These are phyloP conservation scores for Sceliomorpha sp. DNA, from an alignment of 2,888 invertebrate genomes.

Conservation along the genomic window DNA sequence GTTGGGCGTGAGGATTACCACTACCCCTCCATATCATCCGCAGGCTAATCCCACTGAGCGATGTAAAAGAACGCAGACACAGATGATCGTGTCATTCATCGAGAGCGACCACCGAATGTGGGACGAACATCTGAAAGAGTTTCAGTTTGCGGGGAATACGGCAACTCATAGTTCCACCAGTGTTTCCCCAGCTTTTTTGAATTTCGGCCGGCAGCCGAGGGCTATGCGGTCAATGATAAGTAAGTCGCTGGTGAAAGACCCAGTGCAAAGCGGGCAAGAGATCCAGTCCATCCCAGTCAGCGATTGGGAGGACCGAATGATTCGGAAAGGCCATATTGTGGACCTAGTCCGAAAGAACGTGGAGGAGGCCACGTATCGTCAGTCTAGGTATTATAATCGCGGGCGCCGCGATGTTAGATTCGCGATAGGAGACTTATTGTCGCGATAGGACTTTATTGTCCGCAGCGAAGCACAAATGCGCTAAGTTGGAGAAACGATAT, in stretches of 20 bases:
- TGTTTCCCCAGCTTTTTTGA: constrained; percentile 52
- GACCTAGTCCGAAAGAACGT: neutral
- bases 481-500: no score
- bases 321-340: constrained; percentile 2
- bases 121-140: constrained; percentile 53
- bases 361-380: neutral
- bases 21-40: neutral
- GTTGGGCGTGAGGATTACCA: neutral
- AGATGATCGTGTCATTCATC: constrained; percentile 27
- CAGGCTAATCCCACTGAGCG: neutral
- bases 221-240: neutral
- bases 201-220: constrained; percentile 47
- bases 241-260: neutral
- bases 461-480: neutral
- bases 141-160: constrained; percentile 57
- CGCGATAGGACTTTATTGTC: neutral
- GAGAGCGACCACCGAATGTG: constrained; percentile 54
- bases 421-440: neutral
- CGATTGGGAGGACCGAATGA: constrained; percentile 18
- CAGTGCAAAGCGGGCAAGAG: neutral
- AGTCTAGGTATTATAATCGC: no score
- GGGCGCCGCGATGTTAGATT: constrained; percentile 3
- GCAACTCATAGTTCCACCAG: constrained; percentile 42
- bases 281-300: no score
- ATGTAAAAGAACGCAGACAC: neutral